These are phyloP conservation scores for Chromoteleia sp. DNA, from an alignment of 2,888 invertebrate genomes.

Conservation along the genomic window DNA sequence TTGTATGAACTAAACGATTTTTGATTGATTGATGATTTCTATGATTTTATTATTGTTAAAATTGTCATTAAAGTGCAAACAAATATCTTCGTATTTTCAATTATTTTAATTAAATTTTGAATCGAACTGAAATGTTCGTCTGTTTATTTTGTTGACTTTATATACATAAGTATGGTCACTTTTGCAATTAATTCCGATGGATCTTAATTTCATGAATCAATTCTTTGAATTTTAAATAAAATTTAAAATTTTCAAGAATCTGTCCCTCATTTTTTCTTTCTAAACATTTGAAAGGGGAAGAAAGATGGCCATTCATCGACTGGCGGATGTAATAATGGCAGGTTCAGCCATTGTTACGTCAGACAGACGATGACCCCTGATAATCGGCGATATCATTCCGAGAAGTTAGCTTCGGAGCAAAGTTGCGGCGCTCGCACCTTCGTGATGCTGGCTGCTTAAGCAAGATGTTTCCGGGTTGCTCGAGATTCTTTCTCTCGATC, in stretches of 20 bases:
- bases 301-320: constrained; percentile 24
- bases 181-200: too few relatives aligned
- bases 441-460: constrained; percentile 80
- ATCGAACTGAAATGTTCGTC: too few relatives aligned
- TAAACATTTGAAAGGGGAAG: constrained; percentile 4
- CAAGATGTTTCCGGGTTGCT: constrained; percentile 78
- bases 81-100: too few relatives aligned
- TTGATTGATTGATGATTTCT: too few relatives aligned
- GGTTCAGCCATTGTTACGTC: constrained; percentile 57
- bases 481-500: constrained; percentile 79
- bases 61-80: too few relatives aligned
- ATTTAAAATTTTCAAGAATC: background rate
- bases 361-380: constrained; percentile 62
- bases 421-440: constrained; percentile 72
- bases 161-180: too few relatives aligned
- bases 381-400: constrained; percentile 61
- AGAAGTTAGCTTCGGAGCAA: constrained; percentile 40
- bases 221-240: background rate
- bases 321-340: constrained; percentile 47
- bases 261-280: background rate
- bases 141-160: too few relatives aligned
- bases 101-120: too few relatives aligned
- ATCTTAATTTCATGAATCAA: background rate
- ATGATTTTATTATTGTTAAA: too few relatives aligned
- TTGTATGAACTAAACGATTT: too few relatives aligned